Base-by-base conservation (phyloP, 2,888 invertebrate species). In the Melanostoma mellinum region DNA sequence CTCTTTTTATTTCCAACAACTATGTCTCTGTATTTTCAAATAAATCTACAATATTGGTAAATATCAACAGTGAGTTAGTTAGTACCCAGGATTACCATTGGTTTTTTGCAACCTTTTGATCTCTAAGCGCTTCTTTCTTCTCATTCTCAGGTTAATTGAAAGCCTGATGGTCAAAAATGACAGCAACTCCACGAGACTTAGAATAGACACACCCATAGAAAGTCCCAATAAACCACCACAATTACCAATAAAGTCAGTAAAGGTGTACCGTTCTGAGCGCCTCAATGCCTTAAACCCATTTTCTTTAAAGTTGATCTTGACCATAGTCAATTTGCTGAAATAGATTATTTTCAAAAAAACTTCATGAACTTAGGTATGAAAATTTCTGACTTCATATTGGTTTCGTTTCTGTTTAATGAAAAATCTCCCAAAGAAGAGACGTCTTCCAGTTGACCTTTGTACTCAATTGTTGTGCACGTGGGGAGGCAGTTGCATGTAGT, bases 221-320 rank as follows among this genome's bases (percentile, higher is more conserved):
- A 91, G 88, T 6, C 91, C 95, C n/a, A 95, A 91, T 0, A 95
- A 90, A 86, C 95, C 95, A 6, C 95, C 95, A 87, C 94, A 94
- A 89, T 94, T 94, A 72, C 94, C 94, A 35, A 95, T 91, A 88
- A 95, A 95, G 88, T 95, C 94, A 0, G 94, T 94, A 85, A 92
- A 92, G 0, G 94, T 94, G 87, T 94, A 94, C 6, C 95, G 91
- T 87, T 95, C 95, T 0, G 94, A 94, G 30, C 95, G 92, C 20
- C 93, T 93, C 0, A 94, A 94, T 0, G 94, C 93, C 35, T 94
- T 93, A 87, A 94, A 95, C 88, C 94, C 94, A 3, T 94, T 93
- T 87, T 95, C 95, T 88, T 94, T 95, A 91, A 95, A 95, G 90
- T 94, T 95, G 56, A 95, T 92, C 86, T 93, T 93, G 4, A 95